Evolutionary conservation across 2,888 invertebrate species (phyloP).

Genomic region (Orthonychiurus folsomi): DNA sequence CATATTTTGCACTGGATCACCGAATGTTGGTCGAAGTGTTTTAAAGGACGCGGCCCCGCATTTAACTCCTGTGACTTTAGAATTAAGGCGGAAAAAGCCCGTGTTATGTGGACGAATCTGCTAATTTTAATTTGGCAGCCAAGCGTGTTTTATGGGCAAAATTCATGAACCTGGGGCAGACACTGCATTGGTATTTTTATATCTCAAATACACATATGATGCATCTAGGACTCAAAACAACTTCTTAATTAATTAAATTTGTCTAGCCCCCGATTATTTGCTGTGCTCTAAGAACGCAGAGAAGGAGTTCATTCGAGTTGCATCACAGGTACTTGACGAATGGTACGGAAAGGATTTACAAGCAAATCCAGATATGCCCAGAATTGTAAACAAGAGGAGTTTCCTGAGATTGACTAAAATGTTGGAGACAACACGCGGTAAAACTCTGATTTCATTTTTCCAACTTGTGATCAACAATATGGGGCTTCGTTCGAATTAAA

Average conservation of each 20-base stretch:
- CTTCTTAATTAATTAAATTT: too few relatives aligned
- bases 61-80: constrained; percentile 86
- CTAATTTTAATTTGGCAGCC: constrained; percentile 59
- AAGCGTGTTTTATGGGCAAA: constrained; percentile 92
- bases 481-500: too few relatives aligned
- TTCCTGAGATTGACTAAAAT: constrained; percentile 51
- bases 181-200: too few relatives aligned
- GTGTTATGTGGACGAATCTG: constrained; percentile 75
- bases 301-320: constrained; percentile 58
- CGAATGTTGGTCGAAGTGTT: constrained; percentile 73
- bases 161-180: constrained; percentile 58
- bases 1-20: constrained; percentile 90
- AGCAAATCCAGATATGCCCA: constrained; percentile 64
- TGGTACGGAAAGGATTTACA: constrained; percentile 78
- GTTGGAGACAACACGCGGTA: constrained; percentile 44
- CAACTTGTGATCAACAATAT: too few relatives aligned
- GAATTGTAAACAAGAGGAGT: constrained; percentile 72
- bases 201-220: too few relatives aligned
- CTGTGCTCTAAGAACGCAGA: constrained; percentile 73
- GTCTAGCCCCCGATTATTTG: constrained; percentile 92
- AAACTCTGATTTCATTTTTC: too few relatives aligned
- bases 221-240: too few relatives aligned
- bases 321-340: constrained; percentile 59
- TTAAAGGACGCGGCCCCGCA: constrained; percentile 80
- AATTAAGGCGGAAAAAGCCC: constrained; percentile 88